These are phyloP conservation scores for Formica exsecta DNA, from an alignment of 1,140 invertebrate species.

Conservation along the genomic window DNA sequence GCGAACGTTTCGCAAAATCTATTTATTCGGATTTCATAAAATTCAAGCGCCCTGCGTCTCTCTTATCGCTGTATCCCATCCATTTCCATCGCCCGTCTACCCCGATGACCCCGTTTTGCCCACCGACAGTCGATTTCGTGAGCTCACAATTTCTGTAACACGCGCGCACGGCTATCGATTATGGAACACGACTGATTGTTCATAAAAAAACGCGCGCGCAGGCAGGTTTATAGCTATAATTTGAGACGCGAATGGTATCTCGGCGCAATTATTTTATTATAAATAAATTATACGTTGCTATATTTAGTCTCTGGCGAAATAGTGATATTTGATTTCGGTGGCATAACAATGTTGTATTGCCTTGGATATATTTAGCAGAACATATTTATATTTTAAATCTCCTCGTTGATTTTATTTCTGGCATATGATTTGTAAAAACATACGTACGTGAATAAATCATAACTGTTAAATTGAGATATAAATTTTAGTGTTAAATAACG, in stretches of 20 bases:
- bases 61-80: conserved; percentile 54
- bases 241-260: neutral
- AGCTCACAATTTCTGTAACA: conserved; percentile 68
- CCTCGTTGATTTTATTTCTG: conserved; percentile 23
- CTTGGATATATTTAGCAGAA: conserved; percentile 37
- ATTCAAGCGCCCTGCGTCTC: conserved; percentile 17
- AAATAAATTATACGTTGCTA: neutral
- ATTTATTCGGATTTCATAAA: conserved; percentile 42
- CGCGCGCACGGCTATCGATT: conserved; percentile 60
- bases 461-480: conserved; percentile 1
- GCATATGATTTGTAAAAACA: conserved; percentile 8
- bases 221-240: neutral
- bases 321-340: neutral
- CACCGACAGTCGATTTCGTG: conserved; percentile 69
- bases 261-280: conserved; percentile 18
- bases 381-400: neutral
- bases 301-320: neutral
- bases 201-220: neutral
- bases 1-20: conserved; percentile 42
- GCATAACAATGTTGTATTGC: conserved; percentile 14
- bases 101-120: conserved; percentile 60
- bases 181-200: conserved; percentile 54
- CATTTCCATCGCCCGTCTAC: conserved; percentile 47
- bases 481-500: neutral
- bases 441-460: neutral